These are phyloP conservation scores for Eubasilissa regina DNA, from an alignment of 1,140 invertebrate genomes.

Conservation along the genomic window DNA sequence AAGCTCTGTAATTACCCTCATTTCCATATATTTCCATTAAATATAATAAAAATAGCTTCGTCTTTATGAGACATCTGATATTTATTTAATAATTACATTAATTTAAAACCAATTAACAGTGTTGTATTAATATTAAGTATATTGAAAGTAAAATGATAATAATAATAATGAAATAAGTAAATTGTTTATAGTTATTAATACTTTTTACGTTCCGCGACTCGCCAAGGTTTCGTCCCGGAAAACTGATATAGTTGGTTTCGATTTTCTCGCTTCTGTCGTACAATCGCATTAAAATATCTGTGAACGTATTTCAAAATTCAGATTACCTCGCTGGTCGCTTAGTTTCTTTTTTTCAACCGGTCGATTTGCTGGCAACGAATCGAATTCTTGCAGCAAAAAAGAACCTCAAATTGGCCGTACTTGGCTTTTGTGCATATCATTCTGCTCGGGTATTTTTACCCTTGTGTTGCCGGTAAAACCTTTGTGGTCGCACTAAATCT, in stretches of 20 bases:
- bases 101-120: too few species aligned
- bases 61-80: too few species aligned
- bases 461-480: neutral
- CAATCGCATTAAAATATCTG: slow-evolving; percentile 13
- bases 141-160: too few species aligned
- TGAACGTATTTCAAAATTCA: slow-evolving; percentile 23
- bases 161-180: too few species aligned
- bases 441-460: neutral
- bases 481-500: neutral
- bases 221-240: slow-evolving; percentile 4
- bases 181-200: too few species aligned
- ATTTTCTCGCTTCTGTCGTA: neutral
- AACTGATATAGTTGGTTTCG: neutral
- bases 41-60: too few species aligned
- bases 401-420: neutral
- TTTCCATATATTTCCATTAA: too few species aligned
- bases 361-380: slow-evolving; percentile 7
- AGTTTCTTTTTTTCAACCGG: neutral
- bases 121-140: too few species aligned
- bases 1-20: too few species aligned
- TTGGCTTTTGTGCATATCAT: slow-evolving; percentile 9
- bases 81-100: too few species aligned
- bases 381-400: slow-evolving; percentile 1
- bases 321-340: slow-evolving; percentile 4
- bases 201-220: too few species aligned